Evolutionary conservation across 2,113 vertebrate species (phyloP), one percentile per base, ranked within the genome.

Genomic region (Echinops telfairi): DNA sequence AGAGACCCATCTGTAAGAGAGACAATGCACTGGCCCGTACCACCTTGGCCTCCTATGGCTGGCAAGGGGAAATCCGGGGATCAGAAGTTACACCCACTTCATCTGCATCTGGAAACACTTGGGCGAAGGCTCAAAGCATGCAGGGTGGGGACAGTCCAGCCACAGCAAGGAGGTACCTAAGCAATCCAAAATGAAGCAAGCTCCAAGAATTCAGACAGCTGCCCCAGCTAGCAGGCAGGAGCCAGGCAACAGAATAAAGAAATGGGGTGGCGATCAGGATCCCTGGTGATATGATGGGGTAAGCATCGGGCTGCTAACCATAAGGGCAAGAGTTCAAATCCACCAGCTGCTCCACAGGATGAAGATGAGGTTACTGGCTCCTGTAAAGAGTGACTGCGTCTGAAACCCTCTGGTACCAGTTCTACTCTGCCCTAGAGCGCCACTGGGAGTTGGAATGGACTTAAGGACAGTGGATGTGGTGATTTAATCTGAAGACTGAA

Each of bases 401-500:
- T 47, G 43, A 47, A 47, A 10, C 5, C 5, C 47, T 14, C 47
- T 40, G 10, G 47, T 7, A 53, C 5, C 47, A 53, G 47, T 53
- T 53, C 47, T 53, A 2, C 47, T 53, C 10, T 53, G 47, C 47
- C 47, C 47, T 53, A 2, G 5, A 53, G 47, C 47, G 10, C 9
- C 9, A 53, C 47, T 53, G 12, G 3, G 47, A 53, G 9, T 53
- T 53, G 47, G 47, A 53, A 53, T 9, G 5, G 47, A 53, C 10
- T 53, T 9, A 53, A 53, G 47, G 47, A 53, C 47, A 53, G 12
- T 14, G 47, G 47, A 62, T 25, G 2, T 40, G 25, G 29, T 27
- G 20, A 68, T 66, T 57, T 38, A 40, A 27, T 73, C 33, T 17
- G 19, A 75, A 75, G 62, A 7, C 0, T 5, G 0, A 0, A 2